These are phyloP conservation scores for Neoascia interrupta DNA, from an alignment of 2,888 invertebrate genomes.

Conservation along the genomic window DNA sequence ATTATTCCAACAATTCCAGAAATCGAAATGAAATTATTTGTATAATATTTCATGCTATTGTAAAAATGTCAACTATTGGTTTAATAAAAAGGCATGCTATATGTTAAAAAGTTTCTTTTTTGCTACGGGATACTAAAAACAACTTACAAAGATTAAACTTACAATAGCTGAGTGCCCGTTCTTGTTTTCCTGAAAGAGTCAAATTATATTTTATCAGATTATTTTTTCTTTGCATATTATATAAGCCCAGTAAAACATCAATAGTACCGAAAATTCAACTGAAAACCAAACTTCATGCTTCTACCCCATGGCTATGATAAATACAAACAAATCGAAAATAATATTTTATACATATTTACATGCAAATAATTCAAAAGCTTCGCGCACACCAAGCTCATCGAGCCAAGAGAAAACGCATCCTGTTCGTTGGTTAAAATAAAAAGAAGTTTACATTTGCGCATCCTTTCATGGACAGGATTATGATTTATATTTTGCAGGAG, in stretches of 20 bases:
- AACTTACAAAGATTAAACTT: slow-evolving; percentile 65
- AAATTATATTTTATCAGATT: slow-evolving; percentile 41
- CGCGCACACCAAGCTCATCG: not conserved
- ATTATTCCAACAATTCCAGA: too few relatives aligned
- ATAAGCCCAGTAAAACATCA: not conserved
- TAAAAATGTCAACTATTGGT: too few relatives aligned
- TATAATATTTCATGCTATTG: too few relatives aligned
- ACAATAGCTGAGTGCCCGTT: slow-evolving; percentile 67
- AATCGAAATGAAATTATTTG: too few relatives aligned
- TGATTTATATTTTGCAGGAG: not conserved
- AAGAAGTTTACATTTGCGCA: too few relatives aligned
- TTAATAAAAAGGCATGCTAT: too few relatives aligned
- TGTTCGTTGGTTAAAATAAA: not conserved
- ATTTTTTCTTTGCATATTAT: not conserved
- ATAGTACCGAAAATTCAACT: slow-evolving; percentile 7
- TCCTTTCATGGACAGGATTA: too few relatives aligned
- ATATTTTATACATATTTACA: not conserved
- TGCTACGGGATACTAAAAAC: slow-evolving; percentile 27
- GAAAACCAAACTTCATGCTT: not conserved
- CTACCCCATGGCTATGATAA: not conserved
- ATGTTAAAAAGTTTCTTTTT: too few relatives aligned
- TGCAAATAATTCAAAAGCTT: not conserved
- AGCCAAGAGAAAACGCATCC: not conserved
- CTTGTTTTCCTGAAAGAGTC: slow-evolving; percentile 65
- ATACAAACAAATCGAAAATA: not conserved